Evolutionary conservation across 2,888 invertebrate genomes (phyloP).

Genomic region (Epinotia brunnichana): DNA sequence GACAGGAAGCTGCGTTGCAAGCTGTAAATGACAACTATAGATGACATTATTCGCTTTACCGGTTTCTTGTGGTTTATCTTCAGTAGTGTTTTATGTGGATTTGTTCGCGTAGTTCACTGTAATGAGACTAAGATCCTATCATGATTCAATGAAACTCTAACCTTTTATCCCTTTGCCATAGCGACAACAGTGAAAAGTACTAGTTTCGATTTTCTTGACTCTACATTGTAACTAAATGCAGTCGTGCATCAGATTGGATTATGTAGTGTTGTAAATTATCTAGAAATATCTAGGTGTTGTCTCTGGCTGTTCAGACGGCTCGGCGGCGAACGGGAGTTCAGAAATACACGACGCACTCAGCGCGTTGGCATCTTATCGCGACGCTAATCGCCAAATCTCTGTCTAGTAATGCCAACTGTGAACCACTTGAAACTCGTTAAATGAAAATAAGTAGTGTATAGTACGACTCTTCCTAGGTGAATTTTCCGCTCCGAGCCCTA

Average conservation of each 20-base stretch:
- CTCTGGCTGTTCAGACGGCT: slow-evolving; percentile 59
- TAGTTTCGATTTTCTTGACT: neutral
- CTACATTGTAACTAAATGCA: slow-evolving; percentile 3
- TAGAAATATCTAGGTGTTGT: slow-evolving; percentile 37
- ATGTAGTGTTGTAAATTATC: slow-evolving; percentile 25
- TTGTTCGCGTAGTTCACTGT: neutral
- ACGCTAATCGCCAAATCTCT: slow-evolving; percentile 43
- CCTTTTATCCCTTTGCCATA: neutral
- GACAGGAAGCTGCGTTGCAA: slow-evolving; percentile 45
- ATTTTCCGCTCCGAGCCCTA: too few relatives aligned
- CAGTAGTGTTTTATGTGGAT: neutral
- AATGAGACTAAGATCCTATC: neutral
- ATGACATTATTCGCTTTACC: slow-evolving; percentile 5
- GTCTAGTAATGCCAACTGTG: slow-evolving; percentile 41
- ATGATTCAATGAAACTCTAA: neutral
- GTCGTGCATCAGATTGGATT: slow-evolving; percentile 18
- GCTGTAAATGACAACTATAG: slow-evolving; percentile 7
- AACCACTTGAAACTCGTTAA: too few relatives aligned
- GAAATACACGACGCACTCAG: slow-evolving; percentile 58
- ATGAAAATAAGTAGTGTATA: too few relatives aligned
- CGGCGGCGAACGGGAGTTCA: slow-evolving; percentile 53
- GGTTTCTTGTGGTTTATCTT: neutral
- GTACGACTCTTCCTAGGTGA: too few relatives aligned
- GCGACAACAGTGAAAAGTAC: neutral
- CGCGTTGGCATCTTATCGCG: slow-evolving; percentile 37